Evolutionary conservation across 2,113 vertebrate species (phyloP), one percentile per base, ranked within the genome.

Genomic region (Mobula birostris): DNA sequence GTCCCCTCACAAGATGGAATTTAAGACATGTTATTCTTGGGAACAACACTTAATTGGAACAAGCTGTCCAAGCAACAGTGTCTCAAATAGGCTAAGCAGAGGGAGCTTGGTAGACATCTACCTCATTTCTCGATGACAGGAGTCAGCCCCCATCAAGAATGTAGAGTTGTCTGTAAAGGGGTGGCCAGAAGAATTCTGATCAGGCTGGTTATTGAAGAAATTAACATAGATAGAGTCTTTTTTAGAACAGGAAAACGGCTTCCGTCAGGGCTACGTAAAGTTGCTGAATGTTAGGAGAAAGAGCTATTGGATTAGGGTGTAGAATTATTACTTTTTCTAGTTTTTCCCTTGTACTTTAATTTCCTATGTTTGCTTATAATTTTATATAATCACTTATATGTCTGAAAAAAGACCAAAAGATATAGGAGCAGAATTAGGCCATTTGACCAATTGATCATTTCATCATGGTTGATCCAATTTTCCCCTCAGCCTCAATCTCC

Each of bases 1-100:
- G 29, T 56, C 61, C 61, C 58, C 29, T 63, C 27, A 17, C 56
- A 5, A 24, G 58, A 87, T 87, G 83, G 83, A 88, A 88, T 88
- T n/a, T 88, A 56, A 88, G 61, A 56, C 58, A 61, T 88, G 83
- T 88, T 88, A 88, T 88, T 88, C 83, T 88, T 88, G 27, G 83
- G 12, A 88, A 63, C 83, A 63, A n/a, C 7, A 88, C 24, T 61
- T n/a, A 87, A 88, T 88, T 88, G 58, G 83, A 88, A n/a, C 83
- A 88, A 63, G 83, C 83, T 88, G 58, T 88, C 58, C 27, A 88
- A 88, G 58, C 58, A 88, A 58, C 27, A 87, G 58, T 4, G 5
- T n/a, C 61, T 87, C 56, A 24, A 29, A n/a, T 87, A 3, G 48
- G 58, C 15, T 61, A 88, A 88, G 27, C 1, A 9, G 61, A 15